A percentile compares a stretch with the other conserved stretches of the same genome.
Evolutionary conservation across 2,888 invertebrate genomes (phyloP).

Genomic region (Hydroisotoma schaefferi): DNA sequence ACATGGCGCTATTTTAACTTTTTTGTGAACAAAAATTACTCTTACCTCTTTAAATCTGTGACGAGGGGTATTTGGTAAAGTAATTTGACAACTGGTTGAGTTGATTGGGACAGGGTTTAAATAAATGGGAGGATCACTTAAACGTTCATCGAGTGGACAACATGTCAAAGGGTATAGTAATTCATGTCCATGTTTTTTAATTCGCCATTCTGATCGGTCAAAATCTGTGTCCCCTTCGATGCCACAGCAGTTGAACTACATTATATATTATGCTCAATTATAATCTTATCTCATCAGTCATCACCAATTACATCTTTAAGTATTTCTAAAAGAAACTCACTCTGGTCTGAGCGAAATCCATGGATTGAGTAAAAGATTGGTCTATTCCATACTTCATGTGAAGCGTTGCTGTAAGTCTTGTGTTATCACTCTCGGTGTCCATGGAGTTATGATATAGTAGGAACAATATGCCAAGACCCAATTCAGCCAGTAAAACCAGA

Average conservation of each 20-base stretch:
- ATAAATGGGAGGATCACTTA: constrained; percentile 43
- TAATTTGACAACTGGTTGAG: constrained; percentile 39
- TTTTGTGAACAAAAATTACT: too few species aligned
- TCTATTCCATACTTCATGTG: constrained; percentile 44
- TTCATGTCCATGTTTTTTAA: constrained; percentile 37
- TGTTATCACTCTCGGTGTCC: constrained; percentile 43
- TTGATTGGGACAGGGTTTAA: constrained; percentile 47
- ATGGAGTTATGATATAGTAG: constrained; percentile 43
- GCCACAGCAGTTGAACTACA: constrained; percentile 48
- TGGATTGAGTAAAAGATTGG: constrained; percentile 44
- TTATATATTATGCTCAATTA: not conserved
- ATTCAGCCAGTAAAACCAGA: constrained; percentile 42
- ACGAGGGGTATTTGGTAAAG: constrained; percentile 13
- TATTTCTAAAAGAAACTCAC: constrained; percentile 22
- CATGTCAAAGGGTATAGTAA: constrained; percentile 44
- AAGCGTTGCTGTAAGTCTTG: constrained; percentile 40
- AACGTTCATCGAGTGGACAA: constrained; percentile 43
- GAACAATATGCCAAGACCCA: constrained; percentile 45
- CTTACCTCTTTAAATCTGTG: constrained; percentile 45
- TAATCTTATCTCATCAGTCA: too few species aligned
- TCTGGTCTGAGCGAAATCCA: constrained; percentile 46
- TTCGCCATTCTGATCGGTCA: constrained; percentile 46
- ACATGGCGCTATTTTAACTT: too few species aligned
- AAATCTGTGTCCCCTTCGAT: constrained; percentile 44
- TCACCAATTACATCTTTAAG: too few species aligned